Percentiles rank a stretch among this genome's conserved stretches.
Conservation (phyloP, 2,113 vertebrate species). For the Brevimyrus niger region DNA sequence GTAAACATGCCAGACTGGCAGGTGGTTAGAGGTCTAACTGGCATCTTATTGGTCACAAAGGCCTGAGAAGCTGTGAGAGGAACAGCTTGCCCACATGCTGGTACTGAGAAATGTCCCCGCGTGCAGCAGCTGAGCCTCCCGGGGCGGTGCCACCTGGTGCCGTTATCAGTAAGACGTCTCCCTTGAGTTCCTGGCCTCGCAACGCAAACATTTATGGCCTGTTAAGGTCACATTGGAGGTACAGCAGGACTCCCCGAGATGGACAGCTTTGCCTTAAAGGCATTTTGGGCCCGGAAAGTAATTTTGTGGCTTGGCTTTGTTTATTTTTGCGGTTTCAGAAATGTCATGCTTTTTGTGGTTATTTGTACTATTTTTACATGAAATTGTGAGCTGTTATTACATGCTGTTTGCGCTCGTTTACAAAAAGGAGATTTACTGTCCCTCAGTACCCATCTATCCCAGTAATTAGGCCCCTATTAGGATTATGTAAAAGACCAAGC, state of each 20-base stretch:
- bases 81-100: neutral
- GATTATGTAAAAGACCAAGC: neutral
- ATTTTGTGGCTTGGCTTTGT: neutral
- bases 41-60: neutral
- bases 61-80: neutral
- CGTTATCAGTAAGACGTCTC: neutral
- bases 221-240: neutral
- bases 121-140: neutral
- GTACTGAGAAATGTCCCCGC: neutral
- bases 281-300: neutral
- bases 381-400: neutral
- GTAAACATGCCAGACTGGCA: neutral
- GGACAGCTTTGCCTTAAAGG: neutral
- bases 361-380: neutral
- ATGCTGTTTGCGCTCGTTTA: neutral
- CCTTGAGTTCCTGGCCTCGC: neutral
- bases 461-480: neutral
- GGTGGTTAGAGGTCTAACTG: neutral
- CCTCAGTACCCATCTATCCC: neutral
- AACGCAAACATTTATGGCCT: neutral
- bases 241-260: neutral
- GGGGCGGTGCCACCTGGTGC: neutral
- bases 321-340: neutral
- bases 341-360: neutral
- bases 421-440: constrained; percentile 7